Conservation (phyloP, 2,113 vertebrate genomes). For the Peromyscus polionotus region DNA sequence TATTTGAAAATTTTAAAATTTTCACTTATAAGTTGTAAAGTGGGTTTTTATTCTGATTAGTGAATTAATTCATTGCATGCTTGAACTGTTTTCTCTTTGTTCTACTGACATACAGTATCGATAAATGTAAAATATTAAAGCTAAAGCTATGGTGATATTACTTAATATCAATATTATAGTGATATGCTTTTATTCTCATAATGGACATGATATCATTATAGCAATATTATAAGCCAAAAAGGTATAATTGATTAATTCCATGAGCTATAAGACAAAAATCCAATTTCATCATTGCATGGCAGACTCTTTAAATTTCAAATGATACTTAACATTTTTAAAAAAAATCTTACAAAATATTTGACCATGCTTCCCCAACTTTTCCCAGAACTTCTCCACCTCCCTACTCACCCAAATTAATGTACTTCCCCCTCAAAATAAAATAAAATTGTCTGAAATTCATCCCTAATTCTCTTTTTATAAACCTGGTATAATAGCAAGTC, state of each 20-base stretch:
- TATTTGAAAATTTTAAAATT: neutral
- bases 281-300: neutral
- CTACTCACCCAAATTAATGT: neutral
- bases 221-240: neutral
- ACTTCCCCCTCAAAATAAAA: neutral
- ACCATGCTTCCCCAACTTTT: neutral
- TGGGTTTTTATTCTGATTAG: neutral
- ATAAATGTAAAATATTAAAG: neutral
- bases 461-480: no score
- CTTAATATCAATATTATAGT: slow-evolving; percentile 27
- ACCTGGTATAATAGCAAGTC: no score
- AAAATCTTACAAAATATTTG: neutral
- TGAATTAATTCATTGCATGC: slow-evolving; percentile 3
- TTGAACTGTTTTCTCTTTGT: slow-evolving; percentile 22
- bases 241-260: neutral
- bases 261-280: neutral
- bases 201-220: neutral
- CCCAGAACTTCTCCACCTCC: neutral
- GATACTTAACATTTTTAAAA: neutral
- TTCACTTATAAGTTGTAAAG: slow-evolving; percentile 26
- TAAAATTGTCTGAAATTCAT: neutral
- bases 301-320: neutral
- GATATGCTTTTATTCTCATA: neutral
- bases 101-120: neutral
- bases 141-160: neutral